phyloP scores from a whole-genome alignment of 2,797 vertebrate species.

The Dromococcyx pavoninus region DNA sequence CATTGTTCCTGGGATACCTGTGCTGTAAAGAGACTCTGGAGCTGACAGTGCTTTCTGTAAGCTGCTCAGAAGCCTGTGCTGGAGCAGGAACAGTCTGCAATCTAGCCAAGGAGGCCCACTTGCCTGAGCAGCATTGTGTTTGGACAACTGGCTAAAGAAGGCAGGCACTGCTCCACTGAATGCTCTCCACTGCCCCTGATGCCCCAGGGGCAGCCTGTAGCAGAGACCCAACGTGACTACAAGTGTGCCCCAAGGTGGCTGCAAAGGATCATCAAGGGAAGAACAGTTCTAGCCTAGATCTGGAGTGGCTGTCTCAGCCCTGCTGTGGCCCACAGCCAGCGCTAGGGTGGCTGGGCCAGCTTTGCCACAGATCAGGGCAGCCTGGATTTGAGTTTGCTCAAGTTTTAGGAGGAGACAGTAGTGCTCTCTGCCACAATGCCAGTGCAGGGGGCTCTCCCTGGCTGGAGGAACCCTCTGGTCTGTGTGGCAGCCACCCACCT shows the following conservation, averaged over 20 bases:
- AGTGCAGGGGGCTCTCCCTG: rapidly evolving
- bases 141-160: neutral
- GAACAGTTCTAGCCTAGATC: neutral
- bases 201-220: neutral
- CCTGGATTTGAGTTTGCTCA: neutral
- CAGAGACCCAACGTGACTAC: neutral
- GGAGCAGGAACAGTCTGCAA: neutral
- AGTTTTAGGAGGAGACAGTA: neutral
- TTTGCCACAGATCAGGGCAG: neutral
- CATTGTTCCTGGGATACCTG: neutral
- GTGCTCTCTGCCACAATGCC: neutral
- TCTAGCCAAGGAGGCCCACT: neutral
- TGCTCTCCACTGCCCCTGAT: neutral
- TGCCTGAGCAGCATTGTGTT: neutral
- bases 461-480: neutral
- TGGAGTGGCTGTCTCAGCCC: neutral
- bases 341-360: neutral
- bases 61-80: neutral
- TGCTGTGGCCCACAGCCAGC: neutral
- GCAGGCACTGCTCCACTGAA: neutral
- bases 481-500: rapidly evolving
- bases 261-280: neutral
- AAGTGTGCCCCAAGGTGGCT: neutral
- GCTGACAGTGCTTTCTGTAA: neutral
- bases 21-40: neutral